Conservation (phyloP, 2,113 vertebrate genomes). For the Miniopterus natalensis region DNA sequence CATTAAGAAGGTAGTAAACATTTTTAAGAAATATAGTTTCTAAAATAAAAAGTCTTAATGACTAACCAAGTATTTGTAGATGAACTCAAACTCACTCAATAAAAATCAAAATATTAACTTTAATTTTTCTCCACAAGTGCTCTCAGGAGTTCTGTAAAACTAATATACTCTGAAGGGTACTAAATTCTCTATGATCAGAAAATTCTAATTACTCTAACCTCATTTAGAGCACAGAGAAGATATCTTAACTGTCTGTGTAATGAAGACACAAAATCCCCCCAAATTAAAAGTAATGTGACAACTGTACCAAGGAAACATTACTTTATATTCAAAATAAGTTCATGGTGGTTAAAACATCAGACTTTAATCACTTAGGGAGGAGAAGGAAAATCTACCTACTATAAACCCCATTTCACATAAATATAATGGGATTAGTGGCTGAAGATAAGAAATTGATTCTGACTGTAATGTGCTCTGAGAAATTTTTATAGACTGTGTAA, state of each 20-base stretch:
- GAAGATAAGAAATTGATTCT: conserved; percentile 52
- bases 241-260: conserved; percentile 22
- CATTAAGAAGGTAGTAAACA: conserved; percentile 81
- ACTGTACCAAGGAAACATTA: conserved; percentile 43
- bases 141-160: conserved; percentile 45
- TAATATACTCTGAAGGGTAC: not conserved
- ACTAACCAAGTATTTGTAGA: not conserved
- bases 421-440: conserved; percentile 11
- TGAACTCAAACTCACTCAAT: conserved; percentile 43
- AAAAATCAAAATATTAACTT: conserved; percentile 59
- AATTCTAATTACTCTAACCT: conserved; percentile 39
- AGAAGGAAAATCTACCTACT: conserved; percentile 58
- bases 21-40: conserved; percentile 75
- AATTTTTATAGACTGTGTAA: conserved; percentile 33
- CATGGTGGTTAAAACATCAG: conserved; percentile 46
- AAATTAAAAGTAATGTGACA: conserved; percentile 54
- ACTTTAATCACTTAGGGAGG: not conserved
- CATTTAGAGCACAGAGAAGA: conserved; percentile 44
- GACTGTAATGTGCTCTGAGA: not conserved
- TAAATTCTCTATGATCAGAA: conserved; percentile 19
- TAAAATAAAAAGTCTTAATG: conserved; percentile 63
- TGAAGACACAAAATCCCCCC: not conserved
- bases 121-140: conserved; percentile 22
- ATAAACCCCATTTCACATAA: conserved; percentile 34
- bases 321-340: conserved; percentile 38